These are phyloP conservation scores for Zenarchopterus dispar DNA, from an alignment of 2,797 vertebrate species.

Conservation along the genomic window DNA sequence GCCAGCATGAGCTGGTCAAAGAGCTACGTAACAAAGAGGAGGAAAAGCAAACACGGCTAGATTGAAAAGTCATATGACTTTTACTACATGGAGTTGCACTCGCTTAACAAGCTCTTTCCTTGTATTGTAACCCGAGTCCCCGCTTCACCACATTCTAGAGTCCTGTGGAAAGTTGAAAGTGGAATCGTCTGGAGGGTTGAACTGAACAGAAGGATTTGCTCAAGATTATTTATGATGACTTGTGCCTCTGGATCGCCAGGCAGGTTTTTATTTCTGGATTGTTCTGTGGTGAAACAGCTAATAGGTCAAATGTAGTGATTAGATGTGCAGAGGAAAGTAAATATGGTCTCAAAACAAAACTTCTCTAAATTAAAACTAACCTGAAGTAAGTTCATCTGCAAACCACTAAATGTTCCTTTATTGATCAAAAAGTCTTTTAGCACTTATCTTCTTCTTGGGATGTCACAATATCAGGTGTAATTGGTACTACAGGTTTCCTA, in stretches of 20 bases:
- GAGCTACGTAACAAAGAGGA: constrained; percentile 55
- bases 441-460: constrained; percentile 4
- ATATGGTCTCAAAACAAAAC: constrained; percentile 34
- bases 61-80: constrained; percentile 54
- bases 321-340: constrained; percentile 20
- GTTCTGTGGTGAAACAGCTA: constrained; percentile 15
- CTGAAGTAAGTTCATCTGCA: not conserved
- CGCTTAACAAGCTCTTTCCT: constrained; percentile 57
- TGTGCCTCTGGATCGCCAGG: not conserved
- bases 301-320: constrained; percentile 4
- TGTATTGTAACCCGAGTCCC: constrained; percentile 55
- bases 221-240: too few relatives aligned
- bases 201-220: constrained; percentile 6
- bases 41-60: constrained; percentile 35
- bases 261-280: constrained; percentile 16
- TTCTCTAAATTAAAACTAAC: constrained; percentile 3
- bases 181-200: constrained; percentile 23
- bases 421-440: not conserved
- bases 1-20: constrained; percentile 40
- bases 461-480: not conserved
- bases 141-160: constrained; percentile 30
- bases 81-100: constrained; percentile 42
- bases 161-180: constrained; percentile 28
- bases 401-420: constrained; percentile 5
- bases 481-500: not conserved